Percentiles rank a stretch among this genome's conserved stretches.
These are phyloP conservation scores for Platycheirus rosarum DNA, from an alignment of 2,888 invertebrate genomes.

Conservation along the genomic window DNA sequence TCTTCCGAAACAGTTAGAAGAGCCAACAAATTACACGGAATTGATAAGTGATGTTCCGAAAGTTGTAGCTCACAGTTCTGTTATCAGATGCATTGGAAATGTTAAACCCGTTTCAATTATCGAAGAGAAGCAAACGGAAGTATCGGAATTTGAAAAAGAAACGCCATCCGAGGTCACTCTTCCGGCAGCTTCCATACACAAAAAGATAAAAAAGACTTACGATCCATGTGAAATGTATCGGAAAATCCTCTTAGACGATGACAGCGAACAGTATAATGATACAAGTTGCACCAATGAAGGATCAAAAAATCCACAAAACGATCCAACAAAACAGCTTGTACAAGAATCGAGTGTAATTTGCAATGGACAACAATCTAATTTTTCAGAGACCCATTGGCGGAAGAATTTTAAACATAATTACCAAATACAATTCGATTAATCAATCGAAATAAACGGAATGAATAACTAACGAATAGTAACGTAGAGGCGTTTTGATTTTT, in stretches of 20 bases:
- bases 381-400: constrained; percentile 83
- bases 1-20: constrained; percentile 31
- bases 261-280: constrained; percentile 72
- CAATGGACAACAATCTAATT: constrained; percentile 76
- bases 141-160: constrained; percentile 54
- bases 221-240: constrained; percentile 79
- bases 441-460: too few relatives aligned
- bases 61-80: constrained; percentile 78
- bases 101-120: constrained; percentile 78
- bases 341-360: constrained; percentile 56
- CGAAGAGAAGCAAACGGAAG: constrained; percentile 74
- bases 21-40: background rate
- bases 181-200: constrained; percentile 37
- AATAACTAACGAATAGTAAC: background rate
- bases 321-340: constrained; percentile 33
- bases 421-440: constrained; percentile 66
- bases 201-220: constrained; percentile 76
- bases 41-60: constrained; percentile 42
- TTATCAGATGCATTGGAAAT: constrained; percentile 81
- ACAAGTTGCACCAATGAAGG: constrained; percentile 55
- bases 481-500: background rate
- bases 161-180: constrained; percentile 37
- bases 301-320: constrained; percentile 58
- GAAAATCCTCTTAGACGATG: constrained; percentile 77
- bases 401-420: constrained; percentile 79